Evolutionary conservation across 2,113 vertebrate genomes (phyloP).

Genomic region (Syngnathus typhle): DNA sequence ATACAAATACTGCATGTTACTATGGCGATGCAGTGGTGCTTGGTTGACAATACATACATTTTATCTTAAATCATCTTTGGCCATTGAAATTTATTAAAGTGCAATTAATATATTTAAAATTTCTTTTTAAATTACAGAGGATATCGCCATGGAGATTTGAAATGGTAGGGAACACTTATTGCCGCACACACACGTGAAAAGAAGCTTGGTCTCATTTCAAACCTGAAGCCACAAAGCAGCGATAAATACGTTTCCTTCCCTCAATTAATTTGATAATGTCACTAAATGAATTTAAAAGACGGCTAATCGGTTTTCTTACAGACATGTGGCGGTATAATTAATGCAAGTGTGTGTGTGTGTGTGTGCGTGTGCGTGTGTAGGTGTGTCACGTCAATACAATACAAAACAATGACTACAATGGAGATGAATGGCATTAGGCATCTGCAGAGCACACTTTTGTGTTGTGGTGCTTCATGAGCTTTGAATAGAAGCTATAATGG

Average conservation of each 20-base stretch:
- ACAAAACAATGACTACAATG: background rate
- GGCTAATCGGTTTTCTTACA: background rate
- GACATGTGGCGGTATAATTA: background rate
- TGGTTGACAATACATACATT: background rate
- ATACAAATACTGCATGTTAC: background rate
- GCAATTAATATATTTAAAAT: too few relatives aligned
- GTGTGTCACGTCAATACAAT: background rate
- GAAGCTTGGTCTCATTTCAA: background rate
- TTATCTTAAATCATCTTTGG: background rate
- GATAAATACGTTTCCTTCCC: background rate
- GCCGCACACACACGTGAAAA: slow-evolving; percentile 11
- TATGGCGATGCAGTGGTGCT: background rate
- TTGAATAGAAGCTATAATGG: background rate
- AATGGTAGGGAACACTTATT: slow-evolving; percentile 62
- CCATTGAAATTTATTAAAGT: background rate
- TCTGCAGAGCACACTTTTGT: background rate
- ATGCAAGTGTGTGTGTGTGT: background rate
- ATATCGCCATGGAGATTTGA: slow-evolving; percentile 68
- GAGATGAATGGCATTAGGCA: background rate
- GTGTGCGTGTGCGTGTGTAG: background rate
- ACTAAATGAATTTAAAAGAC: background rate
- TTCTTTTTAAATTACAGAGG: slow-evolving; percentile 3
- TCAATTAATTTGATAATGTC: slow-evolving; percentile 5
- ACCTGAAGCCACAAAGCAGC: background rate
- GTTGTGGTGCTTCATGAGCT: background rate